Evolutionary conservation across 2,113 vertebrate species (phyloP).

Genomic region (Talpa occidentalis): DNA sequence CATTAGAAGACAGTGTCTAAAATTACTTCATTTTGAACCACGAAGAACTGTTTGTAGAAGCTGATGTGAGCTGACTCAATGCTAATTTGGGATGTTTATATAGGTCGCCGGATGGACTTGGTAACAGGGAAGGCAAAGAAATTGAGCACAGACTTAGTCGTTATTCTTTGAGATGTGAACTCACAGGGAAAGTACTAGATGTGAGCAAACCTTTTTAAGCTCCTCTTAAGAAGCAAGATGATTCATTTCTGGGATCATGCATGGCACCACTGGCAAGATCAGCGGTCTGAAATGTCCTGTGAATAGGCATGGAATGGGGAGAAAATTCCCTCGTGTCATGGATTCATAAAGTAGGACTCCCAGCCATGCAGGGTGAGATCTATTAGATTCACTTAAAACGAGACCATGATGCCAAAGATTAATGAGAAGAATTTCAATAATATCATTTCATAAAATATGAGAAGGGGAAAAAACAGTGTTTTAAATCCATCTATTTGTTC

Average conservation of each 20-base stretch:
- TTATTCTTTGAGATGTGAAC: background rate
- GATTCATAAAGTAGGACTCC: background rate
- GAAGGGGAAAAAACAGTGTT: background rate
- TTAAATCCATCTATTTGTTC: background rate
- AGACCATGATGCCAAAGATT: background rate
- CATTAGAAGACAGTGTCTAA: background rate
- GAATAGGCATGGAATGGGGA: background rate
- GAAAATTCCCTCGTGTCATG: background rate
- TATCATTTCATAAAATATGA: background rate
- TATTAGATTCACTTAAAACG: background rate
- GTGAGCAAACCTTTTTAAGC: background rate
- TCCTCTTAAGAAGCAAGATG: background rate
- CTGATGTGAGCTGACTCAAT: background rate
- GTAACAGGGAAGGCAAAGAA: conserved; percentile 2
- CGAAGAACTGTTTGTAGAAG: background rate
- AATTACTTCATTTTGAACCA: conserved; percentile 34
- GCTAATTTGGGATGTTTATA: background rate
- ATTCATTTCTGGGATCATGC: background rate
- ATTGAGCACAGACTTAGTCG: background rate
- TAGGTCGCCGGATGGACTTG: background rate
- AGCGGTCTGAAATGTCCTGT: background rate
- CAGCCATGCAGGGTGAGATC: background rate
- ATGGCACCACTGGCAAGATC: background rate
- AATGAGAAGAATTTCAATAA: background rate
- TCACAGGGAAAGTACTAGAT: background rate